Base-by-base conservation (phyloP, 2,888 invertebrate species). In the Notodromas monacha region DNA sequence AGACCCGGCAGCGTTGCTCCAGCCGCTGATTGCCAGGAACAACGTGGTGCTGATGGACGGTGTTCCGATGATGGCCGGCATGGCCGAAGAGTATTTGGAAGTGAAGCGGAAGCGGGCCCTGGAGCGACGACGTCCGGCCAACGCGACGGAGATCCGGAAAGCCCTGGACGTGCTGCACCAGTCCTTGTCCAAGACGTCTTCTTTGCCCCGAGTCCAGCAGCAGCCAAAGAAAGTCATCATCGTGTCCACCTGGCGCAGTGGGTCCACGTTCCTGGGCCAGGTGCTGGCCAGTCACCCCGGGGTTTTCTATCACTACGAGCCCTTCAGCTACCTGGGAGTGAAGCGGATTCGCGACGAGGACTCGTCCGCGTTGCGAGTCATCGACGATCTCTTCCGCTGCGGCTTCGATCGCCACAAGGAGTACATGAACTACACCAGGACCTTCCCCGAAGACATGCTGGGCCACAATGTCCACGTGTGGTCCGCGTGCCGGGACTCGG, bases 261-360 rank as follows among this genome's bases (percentile, higher is more conserved):
- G 40, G 2, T 39, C 39, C 13, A 39, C 40, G 12, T 40, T 40
- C 32, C 36, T 38, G 34, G 37, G 37, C 12, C 34, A 37, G 16
- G 26, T 37, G 11, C 30, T 37, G 11, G 36, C 38, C n/a, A 34
- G 36, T 31, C 40, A 39, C 12, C 38, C 38, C 8, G 39, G 36
- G 10, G 39, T 40, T 1, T 42, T 40, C 33, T 36, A 41, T 33
- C 40, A 41, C 33, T 42, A 41, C 31, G 42, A 42, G 31, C 42
- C 42, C 12, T 35, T 42, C 11, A 40, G 39, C 29, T 38, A 39
- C 30, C 35, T 39, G 34, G 38, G 38, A n/a, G 34, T 39, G 14
- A 29, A 16, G n/a, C 39, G 38, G 32, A 34, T 38, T 21, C 36
- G 35, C 10, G 26, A 31, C 2, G 35, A 38, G 4, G 36, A 34